Evolutionary conservation across 2,113 vertebrate species (phyloP).

Genomic region (Bungarus multicinctus): DNA sequence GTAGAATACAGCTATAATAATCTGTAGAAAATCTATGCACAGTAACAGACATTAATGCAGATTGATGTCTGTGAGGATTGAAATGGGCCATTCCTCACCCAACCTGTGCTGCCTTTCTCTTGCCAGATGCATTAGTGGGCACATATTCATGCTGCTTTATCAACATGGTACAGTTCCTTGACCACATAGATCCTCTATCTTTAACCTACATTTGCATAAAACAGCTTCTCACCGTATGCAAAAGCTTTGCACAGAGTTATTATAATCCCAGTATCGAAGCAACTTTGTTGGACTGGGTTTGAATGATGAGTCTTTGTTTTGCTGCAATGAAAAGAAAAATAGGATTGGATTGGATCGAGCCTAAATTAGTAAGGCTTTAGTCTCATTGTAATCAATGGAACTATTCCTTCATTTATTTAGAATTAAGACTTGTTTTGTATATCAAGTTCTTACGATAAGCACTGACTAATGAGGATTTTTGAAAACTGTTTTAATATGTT

Average conservation of each 20-base stretch:
- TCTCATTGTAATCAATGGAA: not conserved
- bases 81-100: not conserved
- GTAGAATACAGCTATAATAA: not conserved
- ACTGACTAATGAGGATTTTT: constrained; percentile 3
- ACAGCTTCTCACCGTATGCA: not conserved
- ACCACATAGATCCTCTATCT: not conserved
- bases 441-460: not conserved
- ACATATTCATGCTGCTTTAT: not conserved
- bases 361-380: not conserved
- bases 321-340: not conserved
- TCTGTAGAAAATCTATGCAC: not conserved
- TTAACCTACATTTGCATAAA: not conserved
- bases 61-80: not conserved
- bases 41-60: not conserved
- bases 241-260: not conserved
- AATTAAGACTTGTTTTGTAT: not conserved
- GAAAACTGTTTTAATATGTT: constrained; percentile 28
- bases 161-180: not conserved
- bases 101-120: not conserved
- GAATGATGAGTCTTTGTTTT: not conserved
- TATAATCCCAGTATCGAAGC: not conserved
- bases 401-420: not conserved
- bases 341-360: not conserved
- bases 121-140: not conserved
- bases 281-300: not conserved